phyloP scores from a whole-genome alignment of 2,797 vertebrate species.

The Rhyacichthys aspro region DNA sequence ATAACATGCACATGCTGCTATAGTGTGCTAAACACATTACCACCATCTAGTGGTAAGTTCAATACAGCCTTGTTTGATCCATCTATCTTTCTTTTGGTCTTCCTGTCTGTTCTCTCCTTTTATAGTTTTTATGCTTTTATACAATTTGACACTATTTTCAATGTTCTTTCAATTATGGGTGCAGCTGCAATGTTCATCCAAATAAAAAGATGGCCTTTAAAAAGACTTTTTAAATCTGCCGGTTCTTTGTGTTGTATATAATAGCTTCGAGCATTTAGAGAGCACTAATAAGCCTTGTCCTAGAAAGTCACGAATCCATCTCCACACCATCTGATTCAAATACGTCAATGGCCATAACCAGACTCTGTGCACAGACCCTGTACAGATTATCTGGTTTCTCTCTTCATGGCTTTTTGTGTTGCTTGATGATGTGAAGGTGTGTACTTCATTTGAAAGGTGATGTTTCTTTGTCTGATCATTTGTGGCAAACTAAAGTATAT shows the following conservation, averaged over 20 bases:
- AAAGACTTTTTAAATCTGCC: constrained; percentile 36
- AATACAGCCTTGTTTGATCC: constrained; percentile 20
- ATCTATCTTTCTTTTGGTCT: constrained; percentile 2
- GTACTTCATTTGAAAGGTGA: constrained; percentile 11
- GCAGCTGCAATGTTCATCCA: constrained; percentile 46
- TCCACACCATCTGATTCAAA: constrained; percentile 33
- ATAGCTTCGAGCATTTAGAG: constrained; percentile 40
- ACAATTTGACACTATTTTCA: constrained; percentile 34
- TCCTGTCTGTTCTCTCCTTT: background rate
- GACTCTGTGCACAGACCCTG: constrained; percentile 5
- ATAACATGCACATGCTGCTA: constrained; percentile 4
- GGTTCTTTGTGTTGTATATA: constrained; percentile 35
- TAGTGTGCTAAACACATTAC: constrained; percentile 57
- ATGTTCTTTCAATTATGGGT: constrained; percentile 65
- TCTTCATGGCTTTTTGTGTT: background rate
- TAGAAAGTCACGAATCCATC: constrained; percentile 38
- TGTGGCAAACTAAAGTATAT: background rate
- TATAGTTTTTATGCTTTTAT: background rate
- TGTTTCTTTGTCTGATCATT: constrained; percentile 1
- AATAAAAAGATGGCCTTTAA: constrained; percentile 55
- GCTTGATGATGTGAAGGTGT: constrained; percentile 17
- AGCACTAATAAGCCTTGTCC: constrained; percentile 41
- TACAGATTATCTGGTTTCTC: constrained; percentile 17
- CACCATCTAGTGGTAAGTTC: constrained; percentile 71
- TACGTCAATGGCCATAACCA: constrained; percentile 25